Base-by-base conservation (phyloP, 1,140 invertebrate species). In the Drosophila bifasciata region DNA sequence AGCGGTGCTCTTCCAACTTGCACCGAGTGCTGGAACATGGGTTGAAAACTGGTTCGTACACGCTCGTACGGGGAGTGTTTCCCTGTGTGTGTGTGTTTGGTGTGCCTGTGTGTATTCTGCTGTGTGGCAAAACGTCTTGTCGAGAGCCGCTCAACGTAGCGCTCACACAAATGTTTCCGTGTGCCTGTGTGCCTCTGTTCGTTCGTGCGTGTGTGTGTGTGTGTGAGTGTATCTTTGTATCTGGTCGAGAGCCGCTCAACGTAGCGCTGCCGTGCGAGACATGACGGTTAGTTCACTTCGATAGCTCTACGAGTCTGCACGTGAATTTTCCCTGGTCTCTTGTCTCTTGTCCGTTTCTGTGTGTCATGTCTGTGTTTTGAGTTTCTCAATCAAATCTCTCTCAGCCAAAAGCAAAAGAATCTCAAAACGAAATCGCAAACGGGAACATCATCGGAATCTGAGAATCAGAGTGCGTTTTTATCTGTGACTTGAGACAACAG, bases 251-350 rank as follows among this genome's bases (percentile, higher is more conserved):
- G 78, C 32, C 11, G 75, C 89, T 91, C 85, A 84, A 90, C 81
- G 89, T 91, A 81, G 81, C 76, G 68, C 73, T 84, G 80, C 76
- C 67, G 70, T 76, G 73, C 84, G 80, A 84, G 77, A 90, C 84
- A 90, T 91, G 89, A 90, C 81, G 32, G 89, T 91, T 91, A 91
- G 91, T 91, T 91, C 80, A 91, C 89, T 91, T 91, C 89, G 90
- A 91, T 91, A 91, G 86, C 90, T 91, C 86, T 78, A 86, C 79
- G 86, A 91, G 91, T 91, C 90, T 89, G 77, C 89, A 91, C 91
- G 90, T 91, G 86, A 89, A 91, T 81, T 86, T 83, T 74, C 45
- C 61, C 71, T 75, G 71, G 72, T 60, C 71, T 74, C 61, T 64
- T 60, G 57, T 68, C 74, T 85, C 71, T 76, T 69, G 59, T 36